Base-by-base conservation (phyloP, 2,797 vertebrate species). In the Zenarchopterus dispar region DNA sequence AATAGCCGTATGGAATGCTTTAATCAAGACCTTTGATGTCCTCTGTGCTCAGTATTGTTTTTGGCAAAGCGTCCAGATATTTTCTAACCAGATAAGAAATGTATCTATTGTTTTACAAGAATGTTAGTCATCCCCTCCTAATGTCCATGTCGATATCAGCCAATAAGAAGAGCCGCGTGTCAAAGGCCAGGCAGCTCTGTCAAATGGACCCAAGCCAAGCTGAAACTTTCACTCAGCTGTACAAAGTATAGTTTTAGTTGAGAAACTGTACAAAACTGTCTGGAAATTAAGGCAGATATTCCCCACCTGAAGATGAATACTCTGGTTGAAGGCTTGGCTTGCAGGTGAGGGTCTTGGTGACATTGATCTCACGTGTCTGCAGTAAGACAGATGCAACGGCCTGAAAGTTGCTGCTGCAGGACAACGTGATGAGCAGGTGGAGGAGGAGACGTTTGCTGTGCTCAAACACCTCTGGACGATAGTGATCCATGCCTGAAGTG, bases 401-500 rank as follows among this genome's bases (percentile, higher is more conserved):
- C 63, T 96, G 96, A 86, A 96, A 98, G 87, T 94, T 96, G 90
- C 92, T 96, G 72, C 96, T 96, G 78, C 96, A 96, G 65, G 96
- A 97, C 0, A 99, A 86, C 0, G 95, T 92, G 61, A 98, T 98
- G 86, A 99, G 90, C 79, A 99, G 93, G 81, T 99, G 97, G 55
- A 98, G 95, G 43, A 99, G 93, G 67, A 99, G 90, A 62, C 95
- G 95, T 76, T 96, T 97, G 90, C 97, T 97, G 91, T 99, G 97
- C 79, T 98, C 97, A 83, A 96, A 98, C 84, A 99, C 97, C 86
- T 99, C 97, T 0, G 96, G 96, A 16, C 97, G 95, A 78, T 96
- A 96, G 87, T 99, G 97, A 92, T 99, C 97, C 92, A 99, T 93
- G 75, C 97, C 97, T 99, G 84, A 56, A 45, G 69, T 83, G 64